Conservation (phyloP, 1,140 invertebrate genomes). For the Calosoma granatense region DNA sequence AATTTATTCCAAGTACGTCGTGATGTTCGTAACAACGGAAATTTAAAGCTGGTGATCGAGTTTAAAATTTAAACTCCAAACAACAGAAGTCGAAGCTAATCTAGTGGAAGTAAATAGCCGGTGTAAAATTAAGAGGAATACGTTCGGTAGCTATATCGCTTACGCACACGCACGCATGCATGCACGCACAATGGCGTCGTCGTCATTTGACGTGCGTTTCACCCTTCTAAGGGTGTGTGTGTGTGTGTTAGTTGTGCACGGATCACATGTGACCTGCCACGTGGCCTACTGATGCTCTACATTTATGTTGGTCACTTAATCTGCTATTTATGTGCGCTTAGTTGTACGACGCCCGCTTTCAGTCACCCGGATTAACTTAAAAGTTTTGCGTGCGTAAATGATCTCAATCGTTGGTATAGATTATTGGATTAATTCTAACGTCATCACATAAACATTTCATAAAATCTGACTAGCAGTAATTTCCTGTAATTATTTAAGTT, state of each 20-base stretch:
- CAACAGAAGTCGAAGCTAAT: background rate
- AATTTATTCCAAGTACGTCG: no score
- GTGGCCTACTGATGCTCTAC: slow-evolving; percentile 23
- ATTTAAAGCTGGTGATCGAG: background rate
- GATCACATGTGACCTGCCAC: slow-evolving; percentile 17
- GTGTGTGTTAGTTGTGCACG: background rate
- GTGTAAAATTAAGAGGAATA: background rate
- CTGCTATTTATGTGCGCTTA: slow-evolving; percentile 36
- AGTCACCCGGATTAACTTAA: background rate
- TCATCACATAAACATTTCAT: no score
- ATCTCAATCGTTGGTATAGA: background rate
- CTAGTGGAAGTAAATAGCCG: background rate
- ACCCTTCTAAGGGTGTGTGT: background rate
- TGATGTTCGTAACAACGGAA: background rate
- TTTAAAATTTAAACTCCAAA: background rate
- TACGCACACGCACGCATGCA: background rate
- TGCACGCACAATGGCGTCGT: background rate
- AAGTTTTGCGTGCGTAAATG: background rate
- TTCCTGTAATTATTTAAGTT: no score
- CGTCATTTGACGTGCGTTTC: background rate
- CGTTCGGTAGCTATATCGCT: background rate
- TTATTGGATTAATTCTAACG: background rate
- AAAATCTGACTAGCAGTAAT: no score
- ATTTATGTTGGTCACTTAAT: slow-evolving; percentile 35
- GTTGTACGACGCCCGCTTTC: slow-evolving; percentile 15